phyloP scores from a whole-genome alignment of 1,140 invertebrate genomes.

The Anastrepha ludens region DNA sequence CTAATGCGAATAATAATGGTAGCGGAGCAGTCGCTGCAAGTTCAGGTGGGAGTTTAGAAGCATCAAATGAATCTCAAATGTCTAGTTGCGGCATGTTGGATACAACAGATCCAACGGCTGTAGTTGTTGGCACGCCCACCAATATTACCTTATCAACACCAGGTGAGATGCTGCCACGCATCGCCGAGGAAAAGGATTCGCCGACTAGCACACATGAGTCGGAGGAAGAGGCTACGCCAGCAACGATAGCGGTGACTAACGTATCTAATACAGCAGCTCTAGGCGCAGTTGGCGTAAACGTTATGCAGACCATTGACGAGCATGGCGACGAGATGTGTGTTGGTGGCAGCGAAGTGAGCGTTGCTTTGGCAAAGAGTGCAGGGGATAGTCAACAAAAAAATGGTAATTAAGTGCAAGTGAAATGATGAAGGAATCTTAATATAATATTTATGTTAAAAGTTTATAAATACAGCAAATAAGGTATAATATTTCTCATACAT shows the following conservation, averaged over 20 bases:
- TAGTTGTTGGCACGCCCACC: slow-evolving; percentile 71
- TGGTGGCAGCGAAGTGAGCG: background rate
- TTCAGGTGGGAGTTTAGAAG: background rate
- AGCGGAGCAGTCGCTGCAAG: background rate
- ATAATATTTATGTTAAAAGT: too few species aligned
- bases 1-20: slow-evolving; percentile 20
- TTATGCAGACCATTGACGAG: slow-evolving; percentile 72
- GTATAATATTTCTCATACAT: too few species aligned
- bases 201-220: slow-evolving; percentile 78
- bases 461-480: too few species aligned
- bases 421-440: too few species aligned
- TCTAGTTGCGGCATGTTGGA: background rate
- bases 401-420: background rate
- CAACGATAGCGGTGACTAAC: background rate
- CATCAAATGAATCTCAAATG: slow-evolving; percentile 50
- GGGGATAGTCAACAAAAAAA: background rate
- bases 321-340: slow-evolving; percentile 59
- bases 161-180: slow-evolving; percentile 79
- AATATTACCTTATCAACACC: slow-evolving; percentile 73
- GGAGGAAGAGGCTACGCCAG: background rate
- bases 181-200: slow-evolving; percentile 89
- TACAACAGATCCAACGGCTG: slow-evolving; percentile 57
- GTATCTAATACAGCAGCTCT: background rate
- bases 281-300: slow-evolving; percentile 39
- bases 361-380: background rate